Percentiles rank a stretch among this genome's conserved stretches.
Evolutionary conservation across 2,113 vertebrate genomes (phyloP).

Genomic region (Prionailurus bengalensis): DNA sequence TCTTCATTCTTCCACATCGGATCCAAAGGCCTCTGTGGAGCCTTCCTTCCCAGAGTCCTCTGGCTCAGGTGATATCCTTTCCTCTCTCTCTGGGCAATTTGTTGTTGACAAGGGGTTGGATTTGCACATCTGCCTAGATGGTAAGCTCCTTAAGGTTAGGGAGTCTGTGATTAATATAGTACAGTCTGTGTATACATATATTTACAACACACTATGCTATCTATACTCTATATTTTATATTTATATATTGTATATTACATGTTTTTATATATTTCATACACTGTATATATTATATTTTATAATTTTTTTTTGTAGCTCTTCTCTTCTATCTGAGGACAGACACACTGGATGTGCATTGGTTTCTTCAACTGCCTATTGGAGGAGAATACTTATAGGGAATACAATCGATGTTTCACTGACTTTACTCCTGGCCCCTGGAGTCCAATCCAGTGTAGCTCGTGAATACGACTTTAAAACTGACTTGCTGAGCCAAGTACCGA

Average conservation of each 20-base stretch:
- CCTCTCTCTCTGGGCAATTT: background rate
- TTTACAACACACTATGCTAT: background rate
- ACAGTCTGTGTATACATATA: background rate
- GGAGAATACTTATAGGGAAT: background rate
- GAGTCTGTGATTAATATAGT: no score
- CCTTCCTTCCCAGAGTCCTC: background rate
- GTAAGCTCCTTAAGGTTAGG: background rate
- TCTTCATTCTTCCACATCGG: background rate
- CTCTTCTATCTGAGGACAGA: background rate
- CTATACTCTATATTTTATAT: background rate
- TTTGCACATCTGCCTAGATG: background rate
- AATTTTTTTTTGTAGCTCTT: background rate
- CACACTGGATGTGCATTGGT: accelerated
- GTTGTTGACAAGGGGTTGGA: background rate
- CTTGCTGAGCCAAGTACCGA: background rate
- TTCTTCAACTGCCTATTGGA: background rate
- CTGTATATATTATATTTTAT: background rate
- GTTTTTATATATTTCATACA: background rate
- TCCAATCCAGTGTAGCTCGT: background rate
- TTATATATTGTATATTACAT: background rate
- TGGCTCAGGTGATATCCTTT: background rate
- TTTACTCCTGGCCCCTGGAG: background rate
- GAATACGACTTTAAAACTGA: background rate
- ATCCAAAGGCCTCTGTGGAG: background rate
- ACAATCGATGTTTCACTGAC: background rate